Evolutionary conservation across 2,888 invertebrate genomes (phyloP).

Genomic region (Lasioglossum zephyrum): DNA sequence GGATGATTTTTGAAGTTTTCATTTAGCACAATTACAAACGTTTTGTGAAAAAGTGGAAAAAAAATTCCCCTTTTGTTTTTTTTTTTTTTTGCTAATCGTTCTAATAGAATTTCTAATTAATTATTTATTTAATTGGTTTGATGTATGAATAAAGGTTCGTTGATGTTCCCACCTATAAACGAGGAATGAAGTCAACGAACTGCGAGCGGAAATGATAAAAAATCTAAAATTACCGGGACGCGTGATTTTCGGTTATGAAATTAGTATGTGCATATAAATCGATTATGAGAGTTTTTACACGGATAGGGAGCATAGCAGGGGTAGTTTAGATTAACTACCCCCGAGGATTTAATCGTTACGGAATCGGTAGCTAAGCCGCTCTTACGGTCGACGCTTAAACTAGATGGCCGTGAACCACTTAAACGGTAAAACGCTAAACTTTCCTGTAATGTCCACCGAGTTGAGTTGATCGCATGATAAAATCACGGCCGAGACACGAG

Average conservation of each 20-base stretch:
- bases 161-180: neutral
- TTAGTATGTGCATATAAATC: neutral
- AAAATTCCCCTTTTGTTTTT: neutral
- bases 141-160: neutral
- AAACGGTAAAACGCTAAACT: conserved; percentile 67
- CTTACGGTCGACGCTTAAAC: conserved; percentile 79
- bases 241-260: neutral
- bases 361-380: conserved; percentile 77
- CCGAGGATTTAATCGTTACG: conserved; percentile 21
- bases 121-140: too few species aligned
- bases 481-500: neutral
- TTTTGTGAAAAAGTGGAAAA: neutral
- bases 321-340: neutral
- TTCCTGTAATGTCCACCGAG: conserved; percentile 54
- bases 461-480: conserved; percentile 33
- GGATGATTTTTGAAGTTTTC: neutral
- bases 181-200: neutral
- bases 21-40: neutral
- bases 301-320: neutral
- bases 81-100: neutral
- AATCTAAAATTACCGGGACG: neutral
- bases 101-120: neutral
- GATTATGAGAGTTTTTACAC: neutral
- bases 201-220: neutral
- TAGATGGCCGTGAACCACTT: conserved; percentile 69